Conservation (phyloP, 2,797 vertebrate genomes). For the Pristis pectinata region DNA sequence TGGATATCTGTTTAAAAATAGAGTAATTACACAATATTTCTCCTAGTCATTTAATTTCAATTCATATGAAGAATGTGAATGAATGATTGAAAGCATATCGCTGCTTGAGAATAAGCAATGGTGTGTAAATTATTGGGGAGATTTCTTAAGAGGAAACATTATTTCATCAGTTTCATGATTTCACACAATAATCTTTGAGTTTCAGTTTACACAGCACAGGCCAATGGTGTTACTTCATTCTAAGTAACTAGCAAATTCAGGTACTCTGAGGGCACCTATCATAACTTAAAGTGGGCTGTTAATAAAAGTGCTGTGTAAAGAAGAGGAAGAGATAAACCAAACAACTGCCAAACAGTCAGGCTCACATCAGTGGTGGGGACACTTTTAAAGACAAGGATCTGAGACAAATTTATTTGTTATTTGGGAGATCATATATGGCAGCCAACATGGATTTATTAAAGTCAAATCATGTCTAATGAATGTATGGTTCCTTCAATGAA, state of each 20-base stretch:
- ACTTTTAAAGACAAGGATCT: background rate
- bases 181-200: conserved; percentile 44
- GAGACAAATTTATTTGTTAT: background rate
- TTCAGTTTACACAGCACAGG: background rate
- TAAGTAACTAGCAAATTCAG: conserved; percentile 7
- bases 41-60: conserved; percentile 44
- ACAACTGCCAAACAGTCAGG: background rate
- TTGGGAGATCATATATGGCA: background rate
- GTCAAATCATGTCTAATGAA: background rate
- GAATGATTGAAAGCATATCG: conserved; percentile 56
- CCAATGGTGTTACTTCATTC: background rate
- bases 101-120: conserved; percentile 50
- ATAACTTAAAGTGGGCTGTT: background rate
- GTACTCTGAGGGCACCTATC: background rate
- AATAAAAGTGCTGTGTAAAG: background rate
- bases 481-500: background rate
- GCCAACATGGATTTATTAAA: background rate
- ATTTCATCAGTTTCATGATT: conserved; percentile 49
- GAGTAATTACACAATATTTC: conserved; percentile 45
- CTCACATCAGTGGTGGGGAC: background rate
- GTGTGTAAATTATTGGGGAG: conserved; percentile 44
- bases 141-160: conserved; percentile 45
- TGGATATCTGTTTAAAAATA: conserved; percentile 50
- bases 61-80: conserved; percentile 51
- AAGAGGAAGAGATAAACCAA: background rate